phyloP scores from a whole-genome alignment of 2,888 invertebrate genomes.

The Aspidiotus rigidus region DNA sequence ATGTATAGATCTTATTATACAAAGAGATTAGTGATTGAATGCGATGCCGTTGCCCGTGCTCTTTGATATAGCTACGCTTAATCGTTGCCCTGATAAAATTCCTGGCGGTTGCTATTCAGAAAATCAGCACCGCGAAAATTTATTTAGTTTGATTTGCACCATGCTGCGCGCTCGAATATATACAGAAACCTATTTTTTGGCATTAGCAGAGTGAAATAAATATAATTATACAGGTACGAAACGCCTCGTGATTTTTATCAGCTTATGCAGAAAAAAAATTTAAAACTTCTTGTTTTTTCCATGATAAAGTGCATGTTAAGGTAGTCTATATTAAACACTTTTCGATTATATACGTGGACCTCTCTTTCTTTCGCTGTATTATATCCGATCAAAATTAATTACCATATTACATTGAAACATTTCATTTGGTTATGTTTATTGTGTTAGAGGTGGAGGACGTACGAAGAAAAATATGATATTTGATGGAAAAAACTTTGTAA shows the following conservation, averaged over 20 bases:
- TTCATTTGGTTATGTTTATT: conserved; percentile 3
- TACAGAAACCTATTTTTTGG: conserved; percentile 12
- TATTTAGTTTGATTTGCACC: conserved; percentile 29
- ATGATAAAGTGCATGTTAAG: not conserved
- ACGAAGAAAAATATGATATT: not conserved
- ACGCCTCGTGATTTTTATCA: conserved; percentile 13
- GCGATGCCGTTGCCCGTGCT: not conserved
- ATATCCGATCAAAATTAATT: conserved; percentile 24
- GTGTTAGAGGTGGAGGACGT: not conserved
- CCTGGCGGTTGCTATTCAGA: not conserved
- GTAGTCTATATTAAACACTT: not conserved
- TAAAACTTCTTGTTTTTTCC: not conserved
- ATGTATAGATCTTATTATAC: too few species aligned
- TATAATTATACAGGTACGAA: not conserved
- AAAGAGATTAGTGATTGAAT: not conserved
- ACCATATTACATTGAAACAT: conserved; percentile 25
- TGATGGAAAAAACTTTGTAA: conserved; percentile 1
- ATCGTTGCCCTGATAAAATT: not conserved
- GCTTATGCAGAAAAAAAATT: conserved; percentile 1
- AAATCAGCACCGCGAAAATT: conserved; percentile 13
- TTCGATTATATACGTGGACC: not conserved
- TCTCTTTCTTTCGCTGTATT: conserved; percentile 7
- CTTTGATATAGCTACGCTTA: not conserved
- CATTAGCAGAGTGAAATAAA: conserved; percentile 1
- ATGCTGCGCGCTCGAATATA: conserved; percentile 13